phyloP scores from a whole-genome alignment of 2,113 vertebrate genomes.

The Emydocephalus ijimae region DNA sequence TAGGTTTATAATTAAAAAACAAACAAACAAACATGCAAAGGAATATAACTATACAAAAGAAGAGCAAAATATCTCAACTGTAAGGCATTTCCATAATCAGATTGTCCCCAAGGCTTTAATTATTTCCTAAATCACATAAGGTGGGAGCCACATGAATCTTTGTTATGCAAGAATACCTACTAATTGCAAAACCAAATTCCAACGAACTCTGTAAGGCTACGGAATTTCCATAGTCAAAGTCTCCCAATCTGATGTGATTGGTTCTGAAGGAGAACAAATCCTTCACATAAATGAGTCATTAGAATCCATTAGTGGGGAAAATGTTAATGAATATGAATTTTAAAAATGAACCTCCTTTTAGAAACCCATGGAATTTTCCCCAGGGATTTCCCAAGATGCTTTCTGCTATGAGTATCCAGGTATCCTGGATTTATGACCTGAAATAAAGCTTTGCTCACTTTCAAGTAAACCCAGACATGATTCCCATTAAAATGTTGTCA shows the following conservation, averaged over 20 bases:
- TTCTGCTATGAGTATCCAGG: background rate
- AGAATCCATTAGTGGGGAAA: background rate
- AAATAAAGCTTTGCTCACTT: background rate
- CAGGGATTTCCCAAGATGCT: background rate
- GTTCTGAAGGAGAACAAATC: background rate
- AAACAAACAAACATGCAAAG: background rate
- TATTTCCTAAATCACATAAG: background rate
- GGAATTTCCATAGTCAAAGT: background rate
- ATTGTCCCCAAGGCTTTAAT: background rate
- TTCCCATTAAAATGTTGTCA: background rate
- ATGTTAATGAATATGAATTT: background rate
- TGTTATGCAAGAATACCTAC: background rate
- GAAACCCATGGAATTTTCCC: background rate
- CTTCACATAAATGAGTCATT: background rate
- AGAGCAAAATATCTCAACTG: background rate
- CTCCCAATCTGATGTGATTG: background rate
- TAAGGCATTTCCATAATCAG: background rate
- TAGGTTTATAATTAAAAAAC: background rate
- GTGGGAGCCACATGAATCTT: background rate
- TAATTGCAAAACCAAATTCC: background rate
- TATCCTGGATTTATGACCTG: background rate
- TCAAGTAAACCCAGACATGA: background rate
- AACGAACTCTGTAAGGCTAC: background rate
- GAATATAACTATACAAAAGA: background rate
- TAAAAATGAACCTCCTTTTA: background rate